Evolutionary conservation across 2,888 invertebrate genomes (phyloP).

Genomic region (Zeuzera pyrina): DNA sequence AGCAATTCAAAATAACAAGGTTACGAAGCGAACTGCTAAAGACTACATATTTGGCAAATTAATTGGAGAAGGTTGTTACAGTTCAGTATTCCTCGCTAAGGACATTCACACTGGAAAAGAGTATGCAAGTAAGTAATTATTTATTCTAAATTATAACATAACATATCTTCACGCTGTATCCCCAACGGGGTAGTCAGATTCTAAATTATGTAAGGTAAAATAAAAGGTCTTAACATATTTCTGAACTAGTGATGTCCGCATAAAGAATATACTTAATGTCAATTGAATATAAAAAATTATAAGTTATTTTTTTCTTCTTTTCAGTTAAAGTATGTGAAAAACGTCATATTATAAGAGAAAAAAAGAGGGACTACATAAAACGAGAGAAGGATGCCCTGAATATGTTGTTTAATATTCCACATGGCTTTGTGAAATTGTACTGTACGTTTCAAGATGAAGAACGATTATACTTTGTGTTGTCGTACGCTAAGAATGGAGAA

Average conservation of each 20-base stretch:
- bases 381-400: constrained; percentile 96
- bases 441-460: constrained; percentile 97
- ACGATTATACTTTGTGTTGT: constrained; percentile 94
- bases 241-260: too few species aligned
- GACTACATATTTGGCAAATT: constrained; percentile 97
- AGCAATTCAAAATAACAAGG: constrained; percentile 53
- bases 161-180: too few species aligned
- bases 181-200: too few species aligned
- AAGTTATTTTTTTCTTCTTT: constrained; percentile 48
- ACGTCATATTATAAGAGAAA: constrained; percentile 91
- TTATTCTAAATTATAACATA: too few species aligned
- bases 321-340: constrained; percentile 99
- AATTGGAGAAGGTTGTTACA: constrained; percentile 98
- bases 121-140: constrained; percentile 94
- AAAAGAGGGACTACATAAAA: constrained; percentile 93
- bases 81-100: constrained; percentile 94
- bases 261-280: too few species aligned
- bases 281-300: too few species aligned
- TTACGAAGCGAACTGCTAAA: constrained; percentile 82
- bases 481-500: constrained; percentile 96
- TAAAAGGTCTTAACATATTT: too few species aligned
- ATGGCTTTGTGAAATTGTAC: constrained; percentile 94
- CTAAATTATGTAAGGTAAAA: too few species aligned
- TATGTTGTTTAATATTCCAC: constrained; percentile 83
- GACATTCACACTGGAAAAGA: constrained; percentile 91